Base-by-base conservation (phyloP, 2,797 vertebrate species). In the Sebastes hubbsi region DNA sequence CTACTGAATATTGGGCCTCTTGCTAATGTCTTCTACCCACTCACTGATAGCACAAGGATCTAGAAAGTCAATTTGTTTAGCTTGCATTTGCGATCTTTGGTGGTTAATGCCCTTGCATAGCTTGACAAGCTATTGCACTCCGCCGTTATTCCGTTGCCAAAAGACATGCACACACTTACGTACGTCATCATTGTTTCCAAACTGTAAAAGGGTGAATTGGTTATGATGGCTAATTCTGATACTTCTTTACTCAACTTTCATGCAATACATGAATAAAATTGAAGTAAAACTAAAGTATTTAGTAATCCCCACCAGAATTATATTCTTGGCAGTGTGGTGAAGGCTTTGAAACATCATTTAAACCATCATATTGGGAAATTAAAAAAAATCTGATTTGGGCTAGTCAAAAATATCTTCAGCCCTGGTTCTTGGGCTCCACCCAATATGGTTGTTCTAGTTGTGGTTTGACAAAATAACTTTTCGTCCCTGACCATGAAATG, bases 391-490 rank as follows among this genome's bases (percentile, higher is more conserved):
- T 14, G 30, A 34, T 36, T 36, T 24, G 29, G 49, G 49, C n/a
- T 69, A 0, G 8, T 69, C 66, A 34, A 69, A 72, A 18, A 49
- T 3, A 1, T 59, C 22, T 25, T 36, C n/a, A 6, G 24, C 14
- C 36, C 8, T 25, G 0, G 10, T 49, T 49, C 3, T 18, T 11
- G 34, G 12, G 34, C 34, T 24, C 25, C 25, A 49, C 1, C 7
- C 3, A 36, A 8, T 70, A 9, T 9, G 6, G 42, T 61, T 11
- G 18, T 59, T 58, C 5, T 7, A 56, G 24, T 36, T 70, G 46
- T 30, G 58, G 25, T 64, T 70, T 34, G 34, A 64, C 27, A 58
- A 49, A 58, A 46, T 69, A 69, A 34, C 18, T 38, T 52, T 22
- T 62, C 25, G 14, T 58, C 9, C 13, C 32, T 22, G 24, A 32